phyloP scores from a whole-genome alignment of 2,888 invertebrate species.

The Allolobophora icterica region DNA sequence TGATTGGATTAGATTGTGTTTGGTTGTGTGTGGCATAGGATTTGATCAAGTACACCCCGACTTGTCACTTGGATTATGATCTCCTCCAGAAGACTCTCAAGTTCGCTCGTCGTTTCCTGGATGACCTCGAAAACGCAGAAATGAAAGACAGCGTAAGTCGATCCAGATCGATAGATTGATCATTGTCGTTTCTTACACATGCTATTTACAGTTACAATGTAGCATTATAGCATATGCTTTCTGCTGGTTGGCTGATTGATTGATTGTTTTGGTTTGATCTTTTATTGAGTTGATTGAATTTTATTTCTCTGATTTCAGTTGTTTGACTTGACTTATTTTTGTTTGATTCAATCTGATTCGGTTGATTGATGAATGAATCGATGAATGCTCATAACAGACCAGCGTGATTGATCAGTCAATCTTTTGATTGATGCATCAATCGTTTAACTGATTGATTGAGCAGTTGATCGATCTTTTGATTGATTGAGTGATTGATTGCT shows the following conservation, averaged over 20 bases:
- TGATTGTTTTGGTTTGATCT: not conserved
- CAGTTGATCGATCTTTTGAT: not conserved
- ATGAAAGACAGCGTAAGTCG: conserved; percentile 37
- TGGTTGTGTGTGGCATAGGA: conserved; percentile 66
- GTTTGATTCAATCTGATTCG: not conserved
- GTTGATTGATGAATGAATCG: not conserved
- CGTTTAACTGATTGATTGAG: not conserved
- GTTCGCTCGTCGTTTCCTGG: conserved; percentile 87
- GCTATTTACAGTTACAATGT: not conserved
- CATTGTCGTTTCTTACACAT: not conserved
- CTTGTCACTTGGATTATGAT: conserved; percentile 64
- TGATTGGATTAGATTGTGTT: not conserved
- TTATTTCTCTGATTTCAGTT: not conserved
- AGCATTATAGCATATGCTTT: not conserved
- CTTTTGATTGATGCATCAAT: too few species aligned
- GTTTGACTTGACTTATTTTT: not conserved
- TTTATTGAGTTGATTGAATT: too few species aligned
- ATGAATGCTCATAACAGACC: not conserved
- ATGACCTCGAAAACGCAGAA: conserved; percentile 66
- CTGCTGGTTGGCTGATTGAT: too few species aligned
- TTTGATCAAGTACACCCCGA: conserved; percentile 66
- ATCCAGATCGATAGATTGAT: not conserved
- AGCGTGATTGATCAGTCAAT: too few species aligned
- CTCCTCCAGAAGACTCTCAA: conserved; percentile 68
- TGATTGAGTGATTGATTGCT: not conserved